Evolutionary conservation across 2,797 vertebrate genomes (phyloP), one percentile per base, ranked within the genome.

Genomic region (Erethizon dorsatum): DNA sequence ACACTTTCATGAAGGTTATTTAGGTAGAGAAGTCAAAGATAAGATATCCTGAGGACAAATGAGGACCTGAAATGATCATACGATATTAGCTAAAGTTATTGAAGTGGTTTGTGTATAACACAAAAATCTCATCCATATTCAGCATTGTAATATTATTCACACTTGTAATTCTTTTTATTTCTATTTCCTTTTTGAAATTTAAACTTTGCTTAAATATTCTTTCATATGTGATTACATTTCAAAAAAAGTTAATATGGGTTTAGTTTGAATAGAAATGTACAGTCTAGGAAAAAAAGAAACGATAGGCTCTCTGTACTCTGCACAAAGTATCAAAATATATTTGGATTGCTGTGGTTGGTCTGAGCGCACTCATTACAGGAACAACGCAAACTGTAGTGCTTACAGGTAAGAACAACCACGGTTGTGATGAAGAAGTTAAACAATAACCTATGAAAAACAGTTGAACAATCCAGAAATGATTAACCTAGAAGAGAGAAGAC

Each of bases 231-330:
- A 86, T 88, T 45, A 80, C 59, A 47, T 59, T n/a, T 57, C 15
- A 75, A 77, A 88, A 91, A 91, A 94, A 57, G 52, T 90, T 85
- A 59, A 89, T 75, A 63, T 45, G 47, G 59, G 67, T 91, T 84
- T 61, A n/a, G 28, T 75, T 88, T 45, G 45, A 91, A 83, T 1
- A 88, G 59, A 91, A 86, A 93, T 52, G 3, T 11, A 92, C 31
- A 50, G 10, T 33, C 14, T 9, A 52, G 54, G 24, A 61, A 65
- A 26, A 95, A 93, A 57, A 26, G 77, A 90, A 57, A 90, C 45
- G 2, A 26, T 56, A 78, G 5, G 8, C 11, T 94, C 1, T 88
- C 67, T 87, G 3, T 71, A 12, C 37, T 80, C 24, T 52, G 15
- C 12, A 88, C 47, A 47, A 71, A 63, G 20, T 83, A 33, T 41